These are phyloP conservation scores for Lynx canadensis DNA, from an alignment of 2,113 vertebrate genomes.

Conservation along the genomic window DNA sequence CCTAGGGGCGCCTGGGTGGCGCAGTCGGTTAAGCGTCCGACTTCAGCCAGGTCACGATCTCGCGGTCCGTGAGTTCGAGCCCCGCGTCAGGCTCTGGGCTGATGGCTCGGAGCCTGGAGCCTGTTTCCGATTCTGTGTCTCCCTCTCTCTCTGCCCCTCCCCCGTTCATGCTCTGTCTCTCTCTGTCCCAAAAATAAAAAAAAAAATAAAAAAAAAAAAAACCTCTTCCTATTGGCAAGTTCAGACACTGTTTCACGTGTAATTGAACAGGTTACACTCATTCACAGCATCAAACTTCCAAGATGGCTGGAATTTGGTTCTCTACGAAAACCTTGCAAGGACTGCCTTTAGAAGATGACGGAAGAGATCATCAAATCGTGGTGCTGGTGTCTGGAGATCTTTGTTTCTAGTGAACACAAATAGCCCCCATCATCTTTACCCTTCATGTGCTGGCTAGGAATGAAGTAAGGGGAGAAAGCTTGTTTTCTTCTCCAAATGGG, in stretches of 20 bases:
- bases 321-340: neutral
- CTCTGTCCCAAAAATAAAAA: too few species aligned
- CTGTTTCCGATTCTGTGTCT: too few species aligned
- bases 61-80: too few species aligned
- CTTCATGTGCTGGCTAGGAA: neutral
- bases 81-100: too few species aligned
- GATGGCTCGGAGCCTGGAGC: too few species aligned
- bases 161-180: too few species aligned
- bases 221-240: neutral
- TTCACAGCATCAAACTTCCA: neutral
- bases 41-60: too few species aligned
- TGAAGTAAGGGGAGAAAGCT: neutral
- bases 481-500: neutral
- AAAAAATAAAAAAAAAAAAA: too few species aligned
- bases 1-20: too few species aligned
- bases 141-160: too few species aligned
- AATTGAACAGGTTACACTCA: neutral
- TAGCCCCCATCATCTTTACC: neutral
- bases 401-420: neutral
- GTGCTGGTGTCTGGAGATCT: neutral
- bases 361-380: neutral
- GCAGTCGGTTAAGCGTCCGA: too few species aligned
- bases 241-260: neutral
- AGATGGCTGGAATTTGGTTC: neutral
- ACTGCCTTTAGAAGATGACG: neutral